A percentile compares a stretch with the other conserved stretches of the same genome.
Conservation (phyloP, 2,797 vertebrate species). For the Artibeus lituratus region DNA sequence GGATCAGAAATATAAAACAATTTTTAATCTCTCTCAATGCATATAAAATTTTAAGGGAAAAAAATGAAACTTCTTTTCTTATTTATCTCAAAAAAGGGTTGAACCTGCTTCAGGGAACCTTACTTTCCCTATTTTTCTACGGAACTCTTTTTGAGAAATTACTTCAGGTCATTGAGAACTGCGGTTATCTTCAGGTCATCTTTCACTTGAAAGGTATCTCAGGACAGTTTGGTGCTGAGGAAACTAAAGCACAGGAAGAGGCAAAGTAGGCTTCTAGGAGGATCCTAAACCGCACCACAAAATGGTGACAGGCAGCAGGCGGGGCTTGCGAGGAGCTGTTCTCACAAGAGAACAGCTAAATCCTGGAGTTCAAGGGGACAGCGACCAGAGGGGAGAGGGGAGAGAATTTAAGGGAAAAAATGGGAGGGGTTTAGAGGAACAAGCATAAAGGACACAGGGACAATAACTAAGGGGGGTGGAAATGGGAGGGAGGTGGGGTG, state of each 20-base stretch:
- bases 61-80: neutral
- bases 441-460: no score
- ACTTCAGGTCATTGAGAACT: neutral
- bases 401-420: no score
- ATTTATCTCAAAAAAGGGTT: neutral
- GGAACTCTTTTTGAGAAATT: neutral
- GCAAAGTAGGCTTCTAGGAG: neutral
- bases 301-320: no score
- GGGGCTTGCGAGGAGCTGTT: neutral
- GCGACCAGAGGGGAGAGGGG: no score
- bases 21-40: neutral
- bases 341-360: no score
- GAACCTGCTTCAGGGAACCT: neutral
- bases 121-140: neutral
- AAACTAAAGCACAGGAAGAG: neutral
- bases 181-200: neutral
- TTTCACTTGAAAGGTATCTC: neutral
- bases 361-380: no score
- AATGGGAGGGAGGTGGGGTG: no score
- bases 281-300: neutral
- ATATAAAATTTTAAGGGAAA: neutral
- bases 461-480: no score
- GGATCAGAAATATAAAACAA: conserved; percentile 21
- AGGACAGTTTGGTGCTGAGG: neutral
- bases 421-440: no score